A percentile compares a stretch with the other conserved stretches of the same genome.
Evolutionary conservation across 2,888 invertebrate species (phyloP).

Genomic region (Rotaria socialis): DNA sequence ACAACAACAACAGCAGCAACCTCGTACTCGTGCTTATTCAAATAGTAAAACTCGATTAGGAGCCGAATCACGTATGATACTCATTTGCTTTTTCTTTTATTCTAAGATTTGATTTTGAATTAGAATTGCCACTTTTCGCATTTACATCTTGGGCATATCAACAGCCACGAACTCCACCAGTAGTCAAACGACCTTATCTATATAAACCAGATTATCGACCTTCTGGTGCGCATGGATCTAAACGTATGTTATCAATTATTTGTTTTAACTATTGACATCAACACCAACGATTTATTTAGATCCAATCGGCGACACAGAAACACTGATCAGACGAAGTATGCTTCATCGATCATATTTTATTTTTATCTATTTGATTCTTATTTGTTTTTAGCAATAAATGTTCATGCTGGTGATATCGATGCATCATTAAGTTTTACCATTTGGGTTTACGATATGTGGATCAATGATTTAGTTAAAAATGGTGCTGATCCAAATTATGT

Average conservation of each 20-base stretch:
- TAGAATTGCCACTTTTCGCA: background rate
- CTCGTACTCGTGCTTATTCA: too few relatives aligned
- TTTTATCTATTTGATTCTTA: background rate
- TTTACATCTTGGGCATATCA: background rate
- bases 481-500: background rate
- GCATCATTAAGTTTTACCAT: constrained; percentile 10
- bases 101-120: background rate
- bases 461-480: background rate
- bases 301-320: background rate
- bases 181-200: background rate
- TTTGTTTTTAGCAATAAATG: background rate
- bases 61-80: background rate
- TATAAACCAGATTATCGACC: background rate
- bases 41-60: background rate
- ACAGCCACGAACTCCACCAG: background rate
- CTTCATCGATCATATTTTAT: background rate
- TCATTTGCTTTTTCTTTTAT: background rate
- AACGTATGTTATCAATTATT: background rate
- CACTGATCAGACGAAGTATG: background rate
- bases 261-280: too few relatives aligned
- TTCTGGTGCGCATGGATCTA: background rate
- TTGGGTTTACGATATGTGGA: constrained; percentile 29
- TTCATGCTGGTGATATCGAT: constrained; percentile 5
- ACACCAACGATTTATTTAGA: background rate
- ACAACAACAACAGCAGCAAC: too few relatives aligned